Base-by-base conservation (phyloP, 2,113 vertebrate genomes). In the Todiramphus saurophagus region DNA sequence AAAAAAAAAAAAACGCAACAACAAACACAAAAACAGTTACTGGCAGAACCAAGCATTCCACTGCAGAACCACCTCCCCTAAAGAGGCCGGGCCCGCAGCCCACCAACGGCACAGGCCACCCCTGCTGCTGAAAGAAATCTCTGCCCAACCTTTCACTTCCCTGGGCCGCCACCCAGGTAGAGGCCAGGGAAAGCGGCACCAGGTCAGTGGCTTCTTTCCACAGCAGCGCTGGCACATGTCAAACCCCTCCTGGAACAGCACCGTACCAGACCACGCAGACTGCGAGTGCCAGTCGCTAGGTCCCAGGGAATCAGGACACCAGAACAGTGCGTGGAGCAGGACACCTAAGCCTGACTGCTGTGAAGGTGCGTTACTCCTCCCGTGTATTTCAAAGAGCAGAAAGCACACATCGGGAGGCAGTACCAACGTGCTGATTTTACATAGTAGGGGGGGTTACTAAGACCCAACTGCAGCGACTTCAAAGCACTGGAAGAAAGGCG, bases 351-450 rank as follows among this genome's bases (percentile, higher is more conserved):
- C 50, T 5, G 33, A 24, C 20, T 1, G 23, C 11, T 4, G 8
- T 3, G 13, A 68, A 33, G 9, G 0, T 3, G 11, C 0, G 5
- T 5, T 11, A 24, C 23, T 17, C 13, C 19, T 7, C 10, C 8
- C 13, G 2, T 2, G 28, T 9, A 10, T 21, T 37, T 6, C 7
- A n/a, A 20, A 33, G 12, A 8, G 9, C 33, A 4, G 18, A 30
- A 35, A 18, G 7, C 35, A 14, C 3, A 13, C 51, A 7, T 5
- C 3, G 3, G 28, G 37, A 16, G 16, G 27, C 33, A 7, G 10
- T 1, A 30, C 37, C 8, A 7, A 3, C 28, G 15, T 1, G 56
- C 17, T 35, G 2, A 1, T 1, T 43, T 30, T 1, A 31, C 9
- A 5, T 60, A 11, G 44, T 1, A 9, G 25, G 1, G 5, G 44